These are phyloP conservation scores for Keiferia lycopersicella DNA, from an alignment of 2,888 invertebrate genomes.

Conservation along the genomic window DNA sequence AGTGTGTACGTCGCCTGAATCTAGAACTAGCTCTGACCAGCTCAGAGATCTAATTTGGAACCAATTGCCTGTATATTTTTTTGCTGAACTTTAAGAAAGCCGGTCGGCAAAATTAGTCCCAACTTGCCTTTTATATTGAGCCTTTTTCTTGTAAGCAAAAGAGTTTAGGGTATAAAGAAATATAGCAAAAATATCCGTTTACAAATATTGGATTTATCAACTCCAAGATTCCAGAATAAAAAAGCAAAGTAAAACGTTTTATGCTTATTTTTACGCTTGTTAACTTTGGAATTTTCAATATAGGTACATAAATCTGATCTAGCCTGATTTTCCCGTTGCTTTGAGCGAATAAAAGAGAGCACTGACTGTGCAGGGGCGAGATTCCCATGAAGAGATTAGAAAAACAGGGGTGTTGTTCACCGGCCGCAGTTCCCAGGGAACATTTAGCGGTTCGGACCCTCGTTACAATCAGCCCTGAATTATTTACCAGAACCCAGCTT, in stretches of 20 bases:
- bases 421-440: slow-evolving; percentile 60
- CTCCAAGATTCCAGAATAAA: slow-evolving; percentile 40
- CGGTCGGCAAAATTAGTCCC: neutral
- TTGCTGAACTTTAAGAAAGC: slow-evolving; percentile 8
- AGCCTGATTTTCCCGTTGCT: neutral
- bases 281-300: neutral
- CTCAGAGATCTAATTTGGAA: slow-evolving; percentile 60
- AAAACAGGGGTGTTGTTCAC: slow-evolving; percentile 56
- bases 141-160: slow-evolving; percentile 2
- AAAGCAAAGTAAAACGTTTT: slow-evolving; percentile 47
- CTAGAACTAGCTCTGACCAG: slow-evolving; percentile 48
- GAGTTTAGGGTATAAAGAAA: slow-evolving; percentile 1
- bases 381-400: slow-evolving; percentile 58
- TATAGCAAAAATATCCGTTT: neutral
- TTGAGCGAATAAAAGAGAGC: slow-evolving; percentile 14
- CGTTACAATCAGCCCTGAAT: slow-evolving; percentile 76
- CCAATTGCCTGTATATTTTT: slow-evolving; percentile 22
- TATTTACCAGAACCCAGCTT: slow-evolving; percentile 70
- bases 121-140: neutral
- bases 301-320: neutral
- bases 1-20: slow-evolving; percentile 63
- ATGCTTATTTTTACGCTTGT: slow-evolving; percentile 31
- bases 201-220: slow-evolving; percentile 25
- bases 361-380: slow-evolving; percentile 46
- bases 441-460: slow-evolving; percentile 72